Conservation (phyloP, 2,888 invertebrate species). For the Rhimphoctona megacephalus region DNA sequence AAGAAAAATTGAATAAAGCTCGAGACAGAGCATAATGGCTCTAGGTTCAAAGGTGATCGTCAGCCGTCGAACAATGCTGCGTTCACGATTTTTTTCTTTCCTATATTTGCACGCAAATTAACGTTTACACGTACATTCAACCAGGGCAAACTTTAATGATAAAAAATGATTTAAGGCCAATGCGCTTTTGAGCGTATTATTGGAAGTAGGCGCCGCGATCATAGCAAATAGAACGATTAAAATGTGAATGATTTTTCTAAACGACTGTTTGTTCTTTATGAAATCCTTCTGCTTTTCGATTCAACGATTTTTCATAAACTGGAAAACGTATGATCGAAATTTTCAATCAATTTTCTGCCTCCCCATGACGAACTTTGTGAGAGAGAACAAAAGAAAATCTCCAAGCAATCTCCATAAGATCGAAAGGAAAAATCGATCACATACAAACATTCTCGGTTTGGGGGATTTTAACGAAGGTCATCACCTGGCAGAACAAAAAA, state of each 20-base stretch:
- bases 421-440: not conserved
- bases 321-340: not conserved
- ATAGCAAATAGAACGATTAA: not conserved
- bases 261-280: not conserved
- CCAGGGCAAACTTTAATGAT: not conserved
- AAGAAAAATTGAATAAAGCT: constrained; percentile 13
- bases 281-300: not conserved
- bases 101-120: not conserved
- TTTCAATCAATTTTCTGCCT: not conserved
- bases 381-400: not conserved
- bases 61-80: constrained; percentile 80
- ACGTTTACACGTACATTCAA: not conserved
- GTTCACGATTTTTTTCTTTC: not conserved
- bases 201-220: not conserved
- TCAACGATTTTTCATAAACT: not conserved
- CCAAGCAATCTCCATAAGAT: not conserved
- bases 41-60: constrained; percentile 83
- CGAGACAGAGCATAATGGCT: constrained; percentile 77
- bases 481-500: constrained; percentile 58
- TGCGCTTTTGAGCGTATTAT: constrained; percentile 1
- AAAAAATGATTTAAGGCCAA: constrained; percentile 1
- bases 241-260: not conserved
- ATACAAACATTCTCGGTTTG: not conserved
- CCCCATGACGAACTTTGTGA: not conserved
- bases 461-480: constrained; percentile 43